These are phyloP conservation scores for Tetranychus truncatus DNA, from an alignment of 2,888 invertebrate genomes.

Conservation along the genomic window DNA sequence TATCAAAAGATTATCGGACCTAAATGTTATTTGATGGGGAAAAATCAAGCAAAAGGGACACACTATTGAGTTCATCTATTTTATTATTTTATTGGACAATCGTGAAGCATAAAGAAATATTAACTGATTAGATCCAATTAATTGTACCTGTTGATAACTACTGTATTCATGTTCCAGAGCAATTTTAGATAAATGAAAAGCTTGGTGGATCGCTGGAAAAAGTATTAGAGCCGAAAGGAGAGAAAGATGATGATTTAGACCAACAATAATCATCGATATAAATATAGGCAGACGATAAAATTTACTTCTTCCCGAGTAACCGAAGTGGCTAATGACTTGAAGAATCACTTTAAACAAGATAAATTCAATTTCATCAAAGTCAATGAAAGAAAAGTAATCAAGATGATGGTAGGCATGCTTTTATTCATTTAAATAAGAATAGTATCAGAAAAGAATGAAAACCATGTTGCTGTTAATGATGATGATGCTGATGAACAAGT, in stretches of 20 bases:
- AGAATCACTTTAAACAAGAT: not conserved
- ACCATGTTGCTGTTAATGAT: not conserved
- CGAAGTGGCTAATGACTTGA: not conserved
- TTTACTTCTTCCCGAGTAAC: not conserved
- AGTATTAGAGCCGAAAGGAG: not conserved
- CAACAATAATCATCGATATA: not conserved
- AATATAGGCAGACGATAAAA: not conserved
- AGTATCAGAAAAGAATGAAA: not conserved
- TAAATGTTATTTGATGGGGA: too few relatives aligned
- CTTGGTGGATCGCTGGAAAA: not conserved
- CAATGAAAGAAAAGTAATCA: not conserved
- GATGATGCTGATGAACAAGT: conserved; percentile 2
- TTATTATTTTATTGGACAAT: not conserved
- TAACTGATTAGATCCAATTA: not conserved
- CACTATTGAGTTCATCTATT: too few relatives aligned
- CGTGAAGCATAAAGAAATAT: not conserved
- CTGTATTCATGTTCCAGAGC: not conserved
- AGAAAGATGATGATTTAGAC: not conserved
- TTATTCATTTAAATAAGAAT: not conserved
- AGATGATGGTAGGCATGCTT: not conserved
- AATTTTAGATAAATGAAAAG: not conserved
- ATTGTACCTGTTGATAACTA: not conserved
- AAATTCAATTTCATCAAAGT: not conserved
- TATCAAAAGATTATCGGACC: too few relatives aligned
- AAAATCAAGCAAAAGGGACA: too few relatives aligned